Percentiles rank a stretch among this genome's conserved stretches.
Conservation (phyloP, 2,113 vertebrate species). For the Crotalus helleri region DNA sequence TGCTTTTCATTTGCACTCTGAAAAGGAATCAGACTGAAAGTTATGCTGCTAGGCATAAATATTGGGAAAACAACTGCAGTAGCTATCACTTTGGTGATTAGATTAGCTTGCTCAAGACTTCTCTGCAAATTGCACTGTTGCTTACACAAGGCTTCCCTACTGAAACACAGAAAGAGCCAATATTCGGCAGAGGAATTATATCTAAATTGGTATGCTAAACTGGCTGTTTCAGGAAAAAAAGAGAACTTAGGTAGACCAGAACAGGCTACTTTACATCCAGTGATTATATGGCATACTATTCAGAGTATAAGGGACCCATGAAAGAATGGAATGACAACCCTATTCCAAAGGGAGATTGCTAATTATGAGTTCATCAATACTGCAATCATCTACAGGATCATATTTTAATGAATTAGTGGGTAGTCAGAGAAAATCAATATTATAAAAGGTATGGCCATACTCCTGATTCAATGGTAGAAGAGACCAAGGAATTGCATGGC, state of each 20-base stretch:
- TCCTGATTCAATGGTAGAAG: neutral
- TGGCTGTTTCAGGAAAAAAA: neutral
- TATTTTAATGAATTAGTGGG: neutral
- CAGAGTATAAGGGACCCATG: neutral
- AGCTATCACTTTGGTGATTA: constrained; percentile 33
- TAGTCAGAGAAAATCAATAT: neutral
- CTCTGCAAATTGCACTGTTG: constrained; percentile 18
- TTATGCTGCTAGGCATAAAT: constrained; percentile 48
- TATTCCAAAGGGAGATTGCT: neutral
- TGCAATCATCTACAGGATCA: neutral
- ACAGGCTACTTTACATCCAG: neutral
- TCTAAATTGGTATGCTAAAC: neutral
- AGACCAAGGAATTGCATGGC: neutral
- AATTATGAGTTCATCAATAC: neutral
- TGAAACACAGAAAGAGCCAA: constrained; percentile 28
- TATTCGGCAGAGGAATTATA: neutral
- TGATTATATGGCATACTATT: neutral
- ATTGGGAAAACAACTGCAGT: constrained; percentile 44
- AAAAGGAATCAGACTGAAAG: constrained; percentile 52
- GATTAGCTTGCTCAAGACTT: constrained; percentile 32
- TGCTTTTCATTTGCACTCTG: constrained; percentile 59
- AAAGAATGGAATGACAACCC: neutral
- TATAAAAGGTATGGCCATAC: neutral
- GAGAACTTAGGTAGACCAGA: neutral
- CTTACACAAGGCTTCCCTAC: constrained; percentile 22